Conservation (phyloP, 2,113 vertebrate species). For the Lanius collurio region DNA sequence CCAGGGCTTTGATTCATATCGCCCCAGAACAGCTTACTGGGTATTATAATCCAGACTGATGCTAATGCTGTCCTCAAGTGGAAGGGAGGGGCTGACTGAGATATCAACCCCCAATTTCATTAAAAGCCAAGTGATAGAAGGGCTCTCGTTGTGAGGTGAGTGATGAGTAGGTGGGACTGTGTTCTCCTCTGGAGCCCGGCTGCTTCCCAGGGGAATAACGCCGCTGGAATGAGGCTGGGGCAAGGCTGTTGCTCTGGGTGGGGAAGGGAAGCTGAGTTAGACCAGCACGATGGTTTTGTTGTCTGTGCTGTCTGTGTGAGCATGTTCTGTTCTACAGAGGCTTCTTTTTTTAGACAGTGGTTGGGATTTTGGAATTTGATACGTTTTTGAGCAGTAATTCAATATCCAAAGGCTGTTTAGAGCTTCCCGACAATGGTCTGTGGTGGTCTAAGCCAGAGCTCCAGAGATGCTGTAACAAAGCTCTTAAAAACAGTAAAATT, state of each 20-base stretch:
- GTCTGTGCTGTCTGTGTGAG: background rate
- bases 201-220: background rate
- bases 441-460: background rate
- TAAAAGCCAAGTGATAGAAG: background rate
- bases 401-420: background rate
- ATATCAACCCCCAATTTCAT: background rate
- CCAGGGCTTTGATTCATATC: conserved; percentile 58
- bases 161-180: background rate
- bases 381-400: background rate
- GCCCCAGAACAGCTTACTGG: conserved; percentile 16
- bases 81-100: conserved; percentile 4
- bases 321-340: background rate
- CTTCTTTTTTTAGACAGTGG: background rate
- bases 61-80: conserved; percentile 38
- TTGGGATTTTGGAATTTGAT: background rate
- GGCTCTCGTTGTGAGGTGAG: background rate
- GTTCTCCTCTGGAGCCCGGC: background rate
- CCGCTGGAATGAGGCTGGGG: background rate
- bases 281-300: background rate
- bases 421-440: background rate
- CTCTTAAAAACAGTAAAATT: conserved; percentile 4
- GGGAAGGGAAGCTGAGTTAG: background rate
- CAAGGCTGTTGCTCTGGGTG: background rate
- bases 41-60: conserved; percentile 23
- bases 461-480: background rate